Evolutionary conservation across 2,888 invertebrate genomes (phyloP).

Genomic region (Chloroclysta siterata): DNA sequence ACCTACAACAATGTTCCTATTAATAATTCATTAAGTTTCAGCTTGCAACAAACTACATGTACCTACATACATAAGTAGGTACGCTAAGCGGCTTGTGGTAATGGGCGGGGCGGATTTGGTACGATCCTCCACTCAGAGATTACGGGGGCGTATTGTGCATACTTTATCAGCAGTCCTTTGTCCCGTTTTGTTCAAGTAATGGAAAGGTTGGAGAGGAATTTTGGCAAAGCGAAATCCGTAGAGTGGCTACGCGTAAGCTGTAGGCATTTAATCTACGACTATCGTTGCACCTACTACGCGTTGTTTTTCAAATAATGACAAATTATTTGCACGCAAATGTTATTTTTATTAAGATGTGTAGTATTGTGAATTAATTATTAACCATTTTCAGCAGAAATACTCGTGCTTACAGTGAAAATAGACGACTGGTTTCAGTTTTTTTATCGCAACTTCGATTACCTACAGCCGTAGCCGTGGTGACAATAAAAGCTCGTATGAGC

Average conservation of each 20-base stretch:
- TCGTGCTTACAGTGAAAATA: too few relatives aligned
- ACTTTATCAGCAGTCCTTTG: slow-evolving; percentile 72
- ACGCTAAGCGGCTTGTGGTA: slow-evolving; percentile 65
- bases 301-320: not conserved
- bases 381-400: too few relatives aligned
- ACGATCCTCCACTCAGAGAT: slow-evolving; percentile 71
- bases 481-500: too few relatives aligned
- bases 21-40: slow-evolving; percentile 12
- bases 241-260: slow-evolving; percentile 8
- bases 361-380: too few relatives aligned
- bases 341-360: not conserved
- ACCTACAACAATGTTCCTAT: not conserved
- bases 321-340: not conserved
- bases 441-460: too few relatives aligned
- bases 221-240: slow-evolving; percentile 13
- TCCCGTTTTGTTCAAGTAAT: slow-evolving; percentile 45
- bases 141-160: slow-evolving; percentile 76
- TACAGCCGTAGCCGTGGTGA: too few relatives aligned
- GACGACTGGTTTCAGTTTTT: too few relatives aligned
- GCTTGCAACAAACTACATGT: slow-evolving; percentile 20
- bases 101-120: slow-evolving; percentile 68
- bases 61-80: slow-evolving; percentile 38
- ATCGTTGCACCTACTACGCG: slow-evolving; percentile 12
- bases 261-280: slow-evolving; percentile 5
- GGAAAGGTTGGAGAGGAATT: slow-evolving; percentile 33